These are phyloP conservation scores for Drosophila villosipedis DNA, from an alignment of 2,888 invertebrate species.

Conservation along the genomic window DNA sequence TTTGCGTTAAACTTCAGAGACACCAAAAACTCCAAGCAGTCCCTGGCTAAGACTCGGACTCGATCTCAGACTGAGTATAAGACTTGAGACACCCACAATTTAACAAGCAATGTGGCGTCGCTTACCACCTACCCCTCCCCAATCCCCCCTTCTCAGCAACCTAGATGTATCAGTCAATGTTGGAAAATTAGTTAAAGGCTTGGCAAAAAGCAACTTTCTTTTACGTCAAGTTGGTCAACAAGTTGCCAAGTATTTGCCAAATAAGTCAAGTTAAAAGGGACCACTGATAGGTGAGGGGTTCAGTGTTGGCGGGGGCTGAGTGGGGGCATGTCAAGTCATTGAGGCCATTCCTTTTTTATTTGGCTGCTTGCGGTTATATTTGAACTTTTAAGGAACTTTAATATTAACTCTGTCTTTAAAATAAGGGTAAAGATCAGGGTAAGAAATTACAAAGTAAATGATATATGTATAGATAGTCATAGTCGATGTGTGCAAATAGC, in stretches of 20 bases:
- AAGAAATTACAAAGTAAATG: neutral
- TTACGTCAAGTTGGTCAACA: conserved; percentile 65
- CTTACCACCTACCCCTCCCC: neutral
- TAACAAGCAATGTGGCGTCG: conserved; percentile 58
- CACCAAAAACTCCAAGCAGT: conserved; percentile 19
- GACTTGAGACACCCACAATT: conserved; percentile 12
- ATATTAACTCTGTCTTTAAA: neutral
- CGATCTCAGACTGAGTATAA: neutral
- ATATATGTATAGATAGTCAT: neutral
- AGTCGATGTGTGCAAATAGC: neutral
- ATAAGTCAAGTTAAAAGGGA: conserved; percentile 49
- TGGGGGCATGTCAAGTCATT: conserved; percentile 26
- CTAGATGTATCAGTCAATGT: conserved; percentile 68
- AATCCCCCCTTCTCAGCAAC: neutral
- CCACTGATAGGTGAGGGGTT: neutral
- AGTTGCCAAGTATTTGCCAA: conserved; percentile 68
- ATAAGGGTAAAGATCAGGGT: neutral
- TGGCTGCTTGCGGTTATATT: conserved; percentile 19
- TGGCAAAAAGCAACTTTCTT: conserved; percentile 41
- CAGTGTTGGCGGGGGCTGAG: neutral
- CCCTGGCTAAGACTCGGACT: neutral
- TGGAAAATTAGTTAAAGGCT: conserved; percentile 74
- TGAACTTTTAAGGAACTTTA: conserved; percentile 4
- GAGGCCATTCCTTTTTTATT: conserved; percentile 22
- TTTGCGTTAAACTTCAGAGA: conserved; percentile 68